Percentiles rank a stretch among this genome's conserved stretches.
phyloP scores from a whole-genome alignment of 2,888 invertebrate species.

The Agrilus cyanescens region DNA sequence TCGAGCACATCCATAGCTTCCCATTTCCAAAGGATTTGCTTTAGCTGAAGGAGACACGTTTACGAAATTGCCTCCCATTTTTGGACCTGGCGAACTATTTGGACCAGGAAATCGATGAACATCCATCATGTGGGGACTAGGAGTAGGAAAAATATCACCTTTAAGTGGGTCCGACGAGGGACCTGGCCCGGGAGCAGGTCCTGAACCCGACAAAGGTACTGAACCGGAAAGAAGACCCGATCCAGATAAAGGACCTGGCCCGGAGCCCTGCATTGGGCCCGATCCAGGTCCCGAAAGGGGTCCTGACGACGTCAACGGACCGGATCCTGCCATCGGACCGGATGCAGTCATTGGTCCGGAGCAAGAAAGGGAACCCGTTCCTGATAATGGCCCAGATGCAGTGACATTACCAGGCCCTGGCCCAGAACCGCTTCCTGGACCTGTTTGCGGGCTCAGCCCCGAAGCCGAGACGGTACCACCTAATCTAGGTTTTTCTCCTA shows the following conservation, averaged over 20 bases:
- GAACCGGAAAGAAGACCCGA: not conserved
- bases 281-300: constrained; percentile 24
- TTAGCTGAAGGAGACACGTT: constrained; percentile 35
- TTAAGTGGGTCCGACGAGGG: constrained; percentile 32
- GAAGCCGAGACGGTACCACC: constrained; percentile 24
- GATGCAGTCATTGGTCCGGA: not conserved
- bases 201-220: constrained; percentile 21
- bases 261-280: not conserved
- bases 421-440: constrained; percentile 30
- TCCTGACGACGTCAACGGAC: constrained; percentile 31
- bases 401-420: not conserved
- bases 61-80: constrained; percentile 34
- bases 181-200: constrained; percentile 33
- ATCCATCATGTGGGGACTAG: constrained; percentile 34
- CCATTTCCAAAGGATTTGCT: constrained; percentile 30
- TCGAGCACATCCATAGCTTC: constrained; percentile 36
- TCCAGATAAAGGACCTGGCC: not conserved
- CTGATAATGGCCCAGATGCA: constrained; percentile 3
- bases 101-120: constrained; percentile 42
- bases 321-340: constrained; percentile 24
- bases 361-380: constrained; percentile 3
- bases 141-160: constrained; percentile 32
- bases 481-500: too few species aligned
- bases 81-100: constrained; percentile 32
- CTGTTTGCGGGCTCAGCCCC: constrained; percentile 29